These are phyloP conservation scores for Coronaproctus castanopsis DNA, from an alignment of 2,888 invertebrate species.

Conservation along the genomic window DNA sequence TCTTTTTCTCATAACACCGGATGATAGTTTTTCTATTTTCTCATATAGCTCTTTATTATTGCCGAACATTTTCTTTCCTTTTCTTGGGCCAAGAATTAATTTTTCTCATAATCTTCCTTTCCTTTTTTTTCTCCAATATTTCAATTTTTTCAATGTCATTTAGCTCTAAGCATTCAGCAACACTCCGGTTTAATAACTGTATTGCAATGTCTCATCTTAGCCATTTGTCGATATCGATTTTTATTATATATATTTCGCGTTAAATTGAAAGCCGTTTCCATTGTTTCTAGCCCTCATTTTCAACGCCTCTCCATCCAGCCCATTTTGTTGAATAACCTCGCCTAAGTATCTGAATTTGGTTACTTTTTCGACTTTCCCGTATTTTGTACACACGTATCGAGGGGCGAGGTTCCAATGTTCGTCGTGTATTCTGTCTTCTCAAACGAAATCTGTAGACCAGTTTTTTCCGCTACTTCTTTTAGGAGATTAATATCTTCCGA, in stretches of 20 bases:
- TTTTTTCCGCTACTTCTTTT: not conserved
- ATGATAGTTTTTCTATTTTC: not conserved
- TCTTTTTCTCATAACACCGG: not conserved
- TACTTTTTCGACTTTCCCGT: not conserved
- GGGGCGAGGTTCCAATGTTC: not conserved
- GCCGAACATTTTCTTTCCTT: not conserved
- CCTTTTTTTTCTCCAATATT: not conserved
- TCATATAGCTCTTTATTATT: not conserved
- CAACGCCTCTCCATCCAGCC: not conserved
- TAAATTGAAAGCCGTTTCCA: not conserved
- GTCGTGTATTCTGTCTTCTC: not conserved
- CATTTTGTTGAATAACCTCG: not conserved
- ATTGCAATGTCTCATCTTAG: not conserved
- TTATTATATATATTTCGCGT: not conserved
- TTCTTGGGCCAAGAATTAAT: not conserved
- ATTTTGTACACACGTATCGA: not conserved
- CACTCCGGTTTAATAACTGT: not conserved
- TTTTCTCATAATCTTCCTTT: not conserved
- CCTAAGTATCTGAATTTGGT: not conserved
- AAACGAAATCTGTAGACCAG: not conserved
- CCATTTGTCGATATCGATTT: not conserved
- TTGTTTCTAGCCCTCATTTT: not conserved
- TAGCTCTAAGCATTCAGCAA: not conserved
- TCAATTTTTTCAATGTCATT: not conserved
- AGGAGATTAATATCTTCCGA: not conserved